phyloP scores from a whole-genome alignment of 2,888 invertebrate species.

The Drosophila sordidula region DNA sequence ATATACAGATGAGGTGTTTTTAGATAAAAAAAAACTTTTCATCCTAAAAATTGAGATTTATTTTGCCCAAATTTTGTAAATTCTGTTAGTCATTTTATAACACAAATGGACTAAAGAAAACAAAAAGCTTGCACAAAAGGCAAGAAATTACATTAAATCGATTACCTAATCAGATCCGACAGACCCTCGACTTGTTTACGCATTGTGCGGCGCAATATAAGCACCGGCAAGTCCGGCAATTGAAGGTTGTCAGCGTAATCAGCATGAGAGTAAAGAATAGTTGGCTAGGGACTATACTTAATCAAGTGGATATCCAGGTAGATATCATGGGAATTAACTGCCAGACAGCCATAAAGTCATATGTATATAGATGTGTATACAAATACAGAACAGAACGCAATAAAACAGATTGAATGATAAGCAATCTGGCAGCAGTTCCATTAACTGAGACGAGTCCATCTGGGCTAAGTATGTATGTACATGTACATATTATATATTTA shows the following conservation, averaged over 20 bases:
- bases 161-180: conserved; percentile 5
- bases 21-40: too few relatives aligned
- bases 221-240: neutral
- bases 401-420: conserved; percentile 13
- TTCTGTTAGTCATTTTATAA: too few relatives aligned
- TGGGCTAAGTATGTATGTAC: neutral
- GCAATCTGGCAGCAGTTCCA: conserved; percentile 14
- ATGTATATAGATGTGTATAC: too few relatives aligned
- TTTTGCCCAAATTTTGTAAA: too few relatives aligned
- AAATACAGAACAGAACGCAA: neutral
- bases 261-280: neutral
- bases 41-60: too few relatives aligned
- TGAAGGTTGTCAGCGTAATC: conserved; percentile 18
- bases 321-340: conserved; percentile 4
- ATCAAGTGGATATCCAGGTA: neutral
- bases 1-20: too few relatives aligned
- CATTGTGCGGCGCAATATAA: neutral
- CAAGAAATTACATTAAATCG: neutral
- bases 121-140: neutral
- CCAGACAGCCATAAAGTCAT: conserved; percentile 6
- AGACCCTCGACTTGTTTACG: conserved; percentile 13
- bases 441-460: conserved; percentile 20
- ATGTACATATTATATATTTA: conserved; percentile 12
- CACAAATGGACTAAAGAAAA: neutral
- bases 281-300: neutral